Evolutionary conservation across 2,888 invertebrate genomes (phyloP).

Genomic region (Bimastos eiseni): DNA sequence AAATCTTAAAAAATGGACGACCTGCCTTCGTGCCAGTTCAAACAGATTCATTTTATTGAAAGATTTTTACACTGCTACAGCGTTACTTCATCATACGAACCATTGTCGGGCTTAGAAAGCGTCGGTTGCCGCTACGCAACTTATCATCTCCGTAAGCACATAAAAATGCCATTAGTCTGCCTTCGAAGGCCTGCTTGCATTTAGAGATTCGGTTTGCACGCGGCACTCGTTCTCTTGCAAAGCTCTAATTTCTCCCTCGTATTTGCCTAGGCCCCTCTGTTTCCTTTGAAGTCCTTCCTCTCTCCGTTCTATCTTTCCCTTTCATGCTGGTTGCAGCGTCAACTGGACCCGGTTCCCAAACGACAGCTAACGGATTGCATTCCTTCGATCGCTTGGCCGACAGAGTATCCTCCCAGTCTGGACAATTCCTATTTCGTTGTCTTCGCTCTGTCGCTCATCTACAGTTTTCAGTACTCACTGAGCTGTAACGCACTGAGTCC

Average conservation of each 20-base stretch:
- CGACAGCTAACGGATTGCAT: neutral
- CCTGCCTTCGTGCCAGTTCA: neutral
- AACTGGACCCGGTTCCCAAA: constrained; percentile 3
- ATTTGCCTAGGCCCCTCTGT: neutral
- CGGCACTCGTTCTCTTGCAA: neutral
- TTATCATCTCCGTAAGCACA: constrained; percentile 1
- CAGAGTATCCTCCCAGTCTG: neutral
- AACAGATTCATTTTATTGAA: neutral
- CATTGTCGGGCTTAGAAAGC: neutral
- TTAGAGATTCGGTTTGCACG: constrained; percentile 6
- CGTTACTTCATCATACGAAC: constrained; percentile 5
- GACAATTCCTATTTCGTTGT: neutral
- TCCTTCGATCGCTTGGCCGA: neutral
- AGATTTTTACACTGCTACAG: constrained; percentile 5
- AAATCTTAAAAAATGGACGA: neutral
- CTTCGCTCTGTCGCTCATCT: neutral
- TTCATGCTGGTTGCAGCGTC: neutral
- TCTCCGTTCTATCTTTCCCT: neutral
- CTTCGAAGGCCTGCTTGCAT: neutral
- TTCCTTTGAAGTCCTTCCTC: neutral
- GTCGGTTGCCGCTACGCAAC: constrained; percentile 2
- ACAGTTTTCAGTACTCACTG: neutral
- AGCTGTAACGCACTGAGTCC: neutral
- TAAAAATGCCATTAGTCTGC: constrained; percentile 10
- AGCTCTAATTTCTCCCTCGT: neutral